Percentiles rank a stretch among this genome's conserved stretches.
Evolutionary conservation across 2,888 invertebrate species (phyloP).

Genomic region (Synanthedon vespiformis): DNA sequence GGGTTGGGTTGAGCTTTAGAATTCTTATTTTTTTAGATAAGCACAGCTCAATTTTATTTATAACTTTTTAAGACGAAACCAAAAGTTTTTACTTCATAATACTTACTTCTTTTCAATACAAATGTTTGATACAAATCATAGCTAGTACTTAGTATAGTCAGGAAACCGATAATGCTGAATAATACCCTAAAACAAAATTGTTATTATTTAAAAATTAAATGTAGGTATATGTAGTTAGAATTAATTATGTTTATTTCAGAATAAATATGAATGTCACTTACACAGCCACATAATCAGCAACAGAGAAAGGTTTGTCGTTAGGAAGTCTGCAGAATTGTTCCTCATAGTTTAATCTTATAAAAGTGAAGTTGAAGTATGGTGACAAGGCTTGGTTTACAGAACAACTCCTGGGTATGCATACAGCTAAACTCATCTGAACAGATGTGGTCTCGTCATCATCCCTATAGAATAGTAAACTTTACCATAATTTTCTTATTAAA

Average conservation of each 20-base stretch:
- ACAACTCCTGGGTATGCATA: constrained; percentile 36
- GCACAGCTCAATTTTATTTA: too few species aligned
- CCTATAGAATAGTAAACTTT: too few species aligned
- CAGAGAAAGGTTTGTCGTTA: constrained; percentile 32
- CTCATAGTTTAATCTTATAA: constrained; percentile 20
- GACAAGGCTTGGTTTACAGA: constrained; percentile 6
- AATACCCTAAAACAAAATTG: constrained; percentile 9
- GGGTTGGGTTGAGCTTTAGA: too few species aligned
- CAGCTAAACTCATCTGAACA: constrained; percentile 12
- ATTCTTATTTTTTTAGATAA: too few species aligned
- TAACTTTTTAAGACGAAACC: too few species aligned
- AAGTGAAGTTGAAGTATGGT: constrained; percentile 3
- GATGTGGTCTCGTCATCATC: neutral
- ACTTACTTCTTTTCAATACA: constrained; percentile 11
- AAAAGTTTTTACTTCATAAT: neutral
- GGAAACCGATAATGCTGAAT: constrained; percentile 11
- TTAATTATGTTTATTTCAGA: too few species aligned
- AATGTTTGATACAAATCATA: constrained; percentile 12
- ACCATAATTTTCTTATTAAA: too few species aligned
- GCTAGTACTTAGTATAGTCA: constrained; percentile 12
- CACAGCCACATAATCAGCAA: constrained; percentile 30
- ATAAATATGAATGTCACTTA: constrained; percentile 9
- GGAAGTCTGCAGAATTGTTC: constrained; percentile 31
- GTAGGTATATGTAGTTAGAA: too few species aligned
- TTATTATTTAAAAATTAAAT: too few species aligned